Base-by-base conservation (phyloP, 2,888 invertebrate species). In the Pseudanteris insignis region DNA sequence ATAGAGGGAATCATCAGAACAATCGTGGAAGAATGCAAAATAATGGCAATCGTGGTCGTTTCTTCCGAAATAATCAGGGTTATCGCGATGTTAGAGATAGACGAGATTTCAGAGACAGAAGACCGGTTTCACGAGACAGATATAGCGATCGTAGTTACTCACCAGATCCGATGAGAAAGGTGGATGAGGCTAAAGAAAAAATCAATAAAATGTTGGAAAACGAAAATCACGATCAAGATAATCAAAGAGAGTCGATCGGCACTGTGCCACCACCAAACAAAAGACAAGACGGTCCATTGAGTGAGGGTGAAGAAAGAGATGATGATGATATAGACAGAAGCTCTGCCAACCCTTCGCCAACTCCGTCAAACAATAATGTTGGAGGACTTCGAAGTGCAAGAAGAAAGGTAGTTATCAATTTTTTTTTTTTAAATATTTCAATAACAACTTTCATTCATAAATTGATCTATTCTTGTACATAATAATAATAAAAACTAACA, bases 21-120 rank as follows among this genome's bases (percentile, higher is more conserved):
- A 63, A 55, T 12, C 40, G 66, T 9, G 70, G 74, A 0, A 67
- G 74, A 7, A 66, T 68, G 54, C 69, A 70, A 11, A 63, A 63
- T 9, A 65, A 72, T 10, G 74, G 75, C 2, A 69, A 75, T 25
- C 68, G 77, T 7, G 76, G 77, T 5, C 66, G 81, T 36, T 80
- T 74, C 66, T 81, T 81, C 70, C 76, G 78, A 59, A 73, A 75
- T 43, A 81, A 80, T 53, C 73, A 74, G 28, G 72, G 83, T 25
- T 88, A 86, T 79, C 84, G 89, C 21, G 88, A 88, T 74, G 88
- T 88, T 79, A 84, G 89, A 54, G 88, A 89, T 74, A 80, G 88
- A 2, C 83, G 88, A 36, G 84, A 83, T 65, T 86, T 88, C 47
- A 81, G 86, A 65, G 89, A 89, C 43, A 84, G 89, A 29, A 84